A percentile compares a stretch with the other conserved stretches of the same genome.
phyloP scores from a whole-genome alignment of 1,140 invertebrate genomes.

The Streblospio benedicti region DNA sequence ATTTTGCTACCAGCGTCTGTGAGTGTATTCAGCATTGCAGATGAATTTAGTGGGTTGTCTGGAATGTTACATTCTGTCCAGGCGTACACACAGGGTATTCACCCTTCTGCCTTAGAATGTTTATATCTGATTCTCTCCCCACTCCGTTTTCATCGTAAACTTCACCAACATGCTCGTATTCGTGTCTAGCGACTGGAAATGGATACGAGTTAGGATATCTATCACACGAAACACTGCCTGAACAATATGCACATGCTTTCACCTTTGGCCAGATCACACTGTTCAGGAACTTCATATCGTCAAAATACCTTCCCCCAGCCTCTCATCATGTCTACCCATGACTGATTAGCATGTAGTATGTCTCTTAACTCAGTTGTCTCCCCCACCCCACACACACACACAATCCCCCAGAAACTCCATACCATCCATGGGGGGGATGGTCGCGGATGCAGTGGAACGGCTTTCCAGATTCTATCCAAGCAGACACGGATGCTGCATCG shows the following conservation, averaged over 20 bases:
- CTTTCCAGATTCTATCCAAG: conserved; percentile 30
- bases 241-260: neutral
- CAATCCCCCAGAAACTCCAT: neutral
- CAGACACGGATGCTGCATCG: conserved; percentile 31
- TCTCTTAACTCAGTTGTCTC: neutral
- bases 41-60: too few species aligned
- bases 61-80: too few species aligned
- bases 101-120: conserved; percentile 7
- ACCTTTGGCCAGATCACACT: neutral
- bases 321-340: neutral
- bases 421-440: conserved; percentile 26
- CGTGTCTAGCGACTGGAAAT: neutral
- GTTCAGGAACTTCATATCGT: neutral
- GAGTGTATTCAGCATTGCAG: too few species aligned
- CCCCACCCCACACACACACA: neutral
- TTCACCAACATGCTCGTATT: neutral
- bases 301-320: neutral
- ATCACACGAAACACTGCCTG: neutral
- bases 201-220: neutral
- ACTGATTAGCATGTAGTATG: neutral
- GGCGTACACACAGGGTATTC: too few species aligned
- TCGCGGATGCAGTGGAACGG: conserved; percentile 35
- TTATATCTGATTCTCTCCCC: conserved; percentile 9
- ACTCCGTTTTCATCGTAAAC: conserved; percentile 11
- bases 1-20: too few species aligned